Conservation (phyloP, 2,113 vertebrate species). For the Tychaedon coryphoeus region DNA sequence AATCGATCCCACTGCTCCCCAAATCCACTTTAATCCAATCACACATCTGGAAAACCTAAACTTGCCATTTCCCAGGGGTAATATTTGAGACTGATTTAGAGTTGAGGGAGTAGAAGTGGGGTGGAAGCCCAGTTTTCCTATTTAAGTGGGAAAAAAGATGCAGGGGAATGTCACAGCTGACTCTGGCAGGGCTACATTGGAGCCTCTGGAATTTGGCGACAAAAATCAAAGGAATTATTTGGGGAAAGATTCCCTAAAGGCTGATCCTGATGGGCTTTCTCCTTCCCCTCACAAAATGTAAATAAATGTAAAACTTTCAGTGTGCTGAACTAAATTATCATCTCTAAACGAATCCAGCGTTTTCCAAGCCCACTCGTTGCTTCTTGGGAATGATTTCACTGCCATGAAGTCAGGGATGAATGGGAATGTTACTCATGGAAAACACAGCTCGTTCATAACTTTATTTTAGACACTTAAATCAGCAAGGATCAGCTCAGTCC, state of each 20-base stretch:
- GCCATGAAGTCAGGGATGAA: not conserved
- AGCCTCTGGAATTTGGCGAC: not conserved
- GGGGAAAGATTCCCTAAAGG: not conserved
- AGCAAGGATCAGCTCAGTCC: not conserved
- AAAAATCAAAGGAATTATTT: not conserved
- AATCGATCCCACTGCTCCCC: not conserved
- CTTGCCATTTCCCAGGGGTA: not conserved
- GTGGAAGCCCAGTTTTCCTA: not conserved
- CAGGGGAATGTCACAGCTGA: not conserved
- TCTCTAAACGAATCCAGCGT: not conserved
- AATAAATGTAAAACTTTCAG: not conserved
- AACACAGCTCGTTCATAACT: conserved; percentile 7
- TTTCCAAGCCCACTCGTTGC: not conserved
- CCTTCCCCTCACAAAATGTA: not conserved
- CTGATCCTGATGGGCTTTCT: not conserved
- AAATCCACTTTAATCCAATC: not conserved
- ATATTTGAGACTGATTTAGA: not conserved
- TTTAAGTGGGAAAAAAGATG: not conserved
- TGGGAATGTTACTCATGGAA: conserved; percentile 17
- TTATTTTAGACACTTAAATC: not conserved
- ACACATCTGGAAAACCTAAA: not conserved
- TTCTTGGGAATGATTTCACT: not conserved
- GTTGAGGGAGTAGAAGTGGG: not conserved
- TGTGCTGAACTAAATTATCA: not conserved
- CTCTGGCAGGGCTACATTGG: not conserved